Base-by-base conservation (phyloP, 2,113 vertebrate genomes). In the Pitta sordida region DNA sequence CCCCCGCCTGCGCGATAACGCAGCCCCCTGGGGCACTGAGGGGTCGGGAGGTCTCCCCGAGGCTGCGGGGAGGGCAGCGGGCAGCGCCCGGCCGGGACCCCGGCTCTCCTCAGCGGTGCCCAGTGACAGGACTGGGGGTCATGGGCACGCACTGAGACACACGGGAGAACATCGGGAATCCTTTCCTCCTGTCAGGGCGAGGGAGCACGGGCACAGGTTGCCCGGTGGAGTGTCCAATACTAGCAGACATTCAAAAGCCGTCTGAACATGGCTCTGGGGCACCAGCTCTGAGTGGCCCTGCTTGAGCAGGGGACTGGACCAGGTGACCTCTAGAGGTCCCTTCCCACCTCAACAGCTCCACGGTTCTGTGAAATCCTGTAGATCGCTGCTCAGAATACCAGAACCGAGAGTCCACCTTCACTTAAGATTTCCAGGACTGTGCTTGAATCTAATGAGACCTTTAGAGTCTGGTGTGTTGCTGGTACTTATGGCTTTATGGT, bases 121-220 rank as follows among this genome's bases (percentile, higher is more conserved):
- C 27, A 0, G 62, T 1, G 70, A 2, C 41, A 6, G 71, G 26
- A 17, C 5, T 24, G 3, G 29, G 16, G 30, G 13, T 41, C 9
- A 0, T 0, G 24, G 78, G 27, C 60, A 21, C 13, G 7, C 19
- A 5, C 3, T 6, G 68, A 24, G 18, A n/a, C n/a, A n/a, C n/a
- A n/a, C n/a, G n/a, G n/a, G n/a, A n/a, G 10, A 15, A 7, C 10
- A 2, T 7, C 3, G 15, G 63, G n/a, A 41, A 22, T 13, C 8
- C 0, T 37, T 14, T 55, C 12, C 27, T 23, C 4, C 55, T 3
- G 17, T 7, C n/a, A 19, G 12, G 37, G 22, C 10, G 62, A 1
- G 19, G 0, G 15, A 41, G 65, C 60, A 2, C 52, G 5, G 4
- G 49, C 23, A 23, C 36, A 5, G 41, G 36, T 3, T 41, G 55